A percentile compares a stretch with the other conserved stretches of the same genome.
Evolutionary conservation across 2,113 vertebrate genomes (phyloP).

Genomic region (Amblyopsis rosae): DNA sequence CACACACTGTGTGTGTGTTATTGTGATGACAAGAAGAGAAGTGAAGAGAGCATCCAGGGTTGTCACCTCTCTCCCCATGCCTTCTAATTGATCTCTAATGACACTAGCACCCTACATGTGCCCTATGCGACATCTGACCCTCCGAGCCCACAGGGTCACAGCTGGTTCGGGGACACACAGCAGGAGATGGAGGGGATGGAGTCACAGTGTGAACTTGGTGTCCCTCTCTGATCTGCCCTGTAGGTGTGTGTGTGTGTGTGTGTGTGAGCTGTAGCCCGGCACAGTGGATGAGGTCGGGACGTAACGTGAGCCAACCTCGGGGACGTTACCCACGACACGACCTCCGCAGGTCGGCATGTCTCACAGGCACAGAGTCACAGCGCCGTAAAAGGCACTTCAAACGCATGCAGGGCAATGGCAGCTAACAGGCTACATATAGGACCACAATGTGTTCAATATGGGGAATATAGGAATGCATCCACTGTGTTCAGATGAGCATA

Average conservation of each 20-base stretch:
- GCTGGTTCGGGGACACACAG: conserved; percentile 32
- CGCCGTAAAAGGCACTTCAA: conserved; percentile 53
- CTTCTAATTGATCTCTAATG: conserved; percentile 71
- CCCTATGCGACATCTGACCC: conserved; percentile 49
- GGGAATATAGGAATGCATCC: no score
- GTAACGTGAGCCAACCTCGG: conserved; percentile 55
- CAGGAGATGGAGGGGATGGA: conserved; percentile 6
- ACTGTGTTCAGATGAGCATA: no score
- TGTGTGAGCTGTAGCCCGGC: conserved; percentile 34
- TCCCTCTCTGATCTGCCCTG: conserved; percentile 70
- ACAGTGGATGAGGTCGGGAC: conserved; percentile 49
- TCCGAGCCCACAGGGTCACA: conserved; percentile 53
- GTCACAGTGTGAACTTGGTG: conserved; percentile 42
- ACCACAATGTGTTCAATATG: no score
- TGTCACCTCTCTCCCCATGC: conserved; percentile 20
- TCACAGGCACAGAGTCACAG: conserved; percentile 53
- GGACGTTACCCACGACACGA: conserved; percentile 48
- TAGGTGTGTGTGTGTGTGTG: conserved; percentile 63
- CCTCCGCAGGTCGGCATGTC: conserved; percentile 50
- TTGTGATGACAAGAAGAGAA: background rate
- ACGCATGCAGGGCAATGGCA: conserved; percentile 46
- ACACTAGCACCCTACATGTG: conserved; percentile 50
- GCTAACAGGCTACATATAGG: conserved; percentile 29
- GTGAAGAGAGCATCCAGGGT: conserved; percentile 5
- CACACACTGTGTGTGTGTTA: background rate